Conservation (phyloP, 2,888 invertebrate genomes). For the Pinctada fucata region DNA sequence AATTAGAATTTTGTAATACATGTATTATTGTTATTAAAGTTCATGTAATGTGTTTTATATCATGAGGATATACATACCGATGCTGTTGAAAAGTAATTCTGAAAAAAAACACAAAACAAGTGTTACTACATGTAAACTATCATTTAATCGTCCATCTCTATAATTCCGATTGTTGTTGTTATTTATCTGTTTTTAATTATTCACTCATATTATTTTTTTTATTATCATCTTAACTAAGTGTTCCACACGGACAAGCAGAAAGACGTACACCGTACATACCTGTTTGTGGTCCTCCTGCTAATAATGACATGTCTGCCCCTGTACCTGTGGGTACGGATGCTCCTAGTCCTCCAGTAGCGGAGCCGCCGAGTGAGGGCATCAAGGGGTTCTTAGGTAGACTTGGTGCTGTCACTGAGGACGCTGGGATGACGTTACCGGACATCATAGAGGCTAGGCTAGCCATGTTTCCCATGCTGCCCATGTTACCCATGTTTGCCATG, state of each 20-base stretch:
- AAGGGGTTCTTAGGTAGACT: background rate
- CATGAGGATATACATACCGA: background rate
- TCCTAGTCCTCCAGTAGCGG: background rate
- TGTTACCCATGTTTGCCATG: background rate
- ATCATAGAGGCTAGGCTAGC: background rate
- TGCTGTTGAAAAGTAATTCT: background rate
- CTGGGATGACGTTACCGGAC: background rate
- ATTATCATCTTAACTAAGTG: no score
- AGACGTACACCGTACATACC: background rate
- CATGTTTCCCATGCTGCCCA: background rate
- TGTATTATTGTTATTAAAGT: no score
- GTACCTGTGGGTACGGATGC: background rate
- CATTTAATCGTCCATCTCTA: no score
- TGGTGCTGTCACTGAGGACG: background rate
- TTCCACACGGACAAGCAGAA: no score
- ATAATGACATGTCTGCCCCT: background rate
- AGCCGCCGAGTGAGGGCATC: background rate
- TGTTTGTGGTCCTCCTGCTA: slow-evolving; percentile 1
- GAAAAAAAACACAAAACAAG: background rate
- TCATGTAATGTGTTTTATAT: no score
- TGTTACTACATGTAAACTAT: no score
- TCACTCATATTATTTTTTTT: no score
- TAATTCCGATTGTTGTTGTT: no score
- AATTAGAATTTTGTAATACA: no score
- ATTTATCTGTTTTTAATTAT: no score